A percentile compares a stretch with the other conserved stretches of the same genome.
Evolutionary conservation across 2,797 vertebrate genomes (phyloP).

Genomic region (Carapus acus): DNA sequence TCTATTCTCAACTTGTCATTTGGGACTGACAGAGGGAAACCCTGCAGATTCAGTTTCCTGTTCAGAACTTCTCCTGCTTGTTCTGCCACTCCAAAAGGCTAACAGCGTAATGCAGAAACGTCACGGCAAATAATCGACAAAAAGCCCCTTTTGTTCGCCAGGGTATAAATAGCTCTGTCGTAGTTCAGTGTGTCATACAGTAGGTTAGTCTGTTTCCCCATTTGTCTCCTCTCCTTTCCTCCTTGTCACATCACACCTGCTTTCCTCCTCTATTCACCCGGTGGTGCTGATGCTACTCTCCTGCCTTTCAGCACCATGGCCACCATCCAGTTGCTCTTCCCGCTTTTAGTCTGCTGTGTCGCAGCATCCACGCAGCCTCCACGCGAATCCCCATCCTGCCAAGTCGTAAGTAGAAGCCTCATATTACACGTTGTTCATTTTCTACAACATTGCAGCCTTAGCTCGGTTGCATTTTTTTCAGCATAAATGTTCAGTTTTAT

Average conservation of each 20-base stretch:
- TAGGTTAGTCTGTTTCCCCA: conserved; percentile 30
- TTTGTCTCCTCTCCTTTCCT: conserved; percentile 43
- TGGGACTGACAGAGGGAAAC: conserved; percentile 19
- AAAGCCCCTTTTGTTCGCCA: conserved; percentile 39
- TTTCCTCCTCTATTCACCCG: conserved; percentile 36
- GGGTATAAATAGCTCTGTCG: conserved; percentile 37
- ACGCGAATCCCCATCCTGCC: conserved; percentile 65
- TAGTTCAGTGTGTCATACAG: conserved; percentile 31
- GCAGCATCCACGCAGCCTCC: conserved; percentile 57
- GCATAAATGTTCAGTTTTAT: too few species aligned
- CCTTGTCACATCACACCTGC: conserved; percentile 19
- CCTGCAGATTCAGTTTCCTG: conserved; percentile 3
- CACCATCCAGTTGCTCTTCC: conserved; percentile 71
- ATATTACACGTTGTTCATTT: too few species aligned
- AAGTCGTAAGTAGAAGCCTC: conserved; percentile 77
- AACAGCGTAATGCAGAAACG: conserved; percentile 13
- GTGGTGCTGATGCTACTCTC: conserved; percentile 13
- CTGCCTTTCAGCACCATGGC: conserved; percentile 79
- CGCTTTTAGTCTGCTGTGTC: conserved; percentile 66
- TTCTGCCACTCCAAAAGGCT: conserved; percentile 9
- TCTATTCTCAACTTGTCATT: conserved; percentile 19
- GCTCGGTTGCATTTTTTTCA: too few species aligned
- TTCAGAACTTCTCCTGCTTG: conserved; percentile 27
- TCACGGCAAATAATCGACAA: background rate
- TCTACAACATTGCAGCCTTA: too few species aligned